Evolutionary conservation across 2,888 invertebrate species (phyloP), one percentile per base, ranked within the genome.

Genomic region (Gymnosoma rotundatum): DNA sequence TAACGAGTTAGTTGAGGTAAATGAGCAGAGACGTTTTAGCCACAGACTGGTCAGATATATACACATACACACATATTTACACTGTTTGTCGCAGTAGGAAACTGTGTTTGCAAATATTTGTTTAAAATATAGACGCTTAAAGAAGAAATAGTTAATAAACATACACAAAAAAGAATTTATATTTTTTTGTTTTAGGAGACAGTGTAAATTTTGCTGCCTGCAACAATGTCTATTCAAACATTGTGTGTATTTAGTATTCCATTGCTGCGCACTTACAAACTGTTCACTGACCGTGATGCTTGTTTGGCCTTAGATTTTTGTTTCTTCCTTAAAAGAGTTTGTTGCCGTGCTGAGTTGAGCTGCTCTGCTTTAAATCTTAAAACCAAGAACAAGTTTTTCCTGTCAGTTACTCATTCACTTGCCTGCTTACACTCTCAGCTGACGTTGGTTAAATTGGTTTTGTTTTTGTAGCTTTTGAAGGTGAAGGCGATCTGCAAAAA

Each of bases 331-430:
- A 72, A 70, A 83, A 80, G 69, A 54, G 32, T 61, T 50, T 67
- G 67, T 52, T 64, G 78, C 58, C 38, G 60, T 52, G 56, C 45
- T 52, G 48, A 42, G 14, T 12, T 25, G 25, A 20, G n/a, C 66
- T 20, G 42, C 38, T 36, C 20, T 52, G 60, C 42, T 7, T 45
- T 32, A 48, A 63, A 63, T 50, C 45, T 25, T 3, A 48, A 78
- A 64, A 60, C 36, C 48, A 64, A 81, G 63, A 84, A 84, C 84
- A 81, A 81, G 84, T 84, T 84, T 84, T 84, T 78, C 84, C 81
- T 84, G 81, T 74, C 81, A 64, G 48, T 78, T 81, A 74, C 60
- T 83, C 74, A 73, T 48, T 72, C 48, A 60, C 58, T 32, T 45
- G 45, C 52, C 50, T 42, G 12, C 52, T 50, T 42, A 4, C 12